phyloP scores from a whole-genome alignment of 2,113 vertebrate genomes.

The Thamnaconus septentrionalis region DNA sequence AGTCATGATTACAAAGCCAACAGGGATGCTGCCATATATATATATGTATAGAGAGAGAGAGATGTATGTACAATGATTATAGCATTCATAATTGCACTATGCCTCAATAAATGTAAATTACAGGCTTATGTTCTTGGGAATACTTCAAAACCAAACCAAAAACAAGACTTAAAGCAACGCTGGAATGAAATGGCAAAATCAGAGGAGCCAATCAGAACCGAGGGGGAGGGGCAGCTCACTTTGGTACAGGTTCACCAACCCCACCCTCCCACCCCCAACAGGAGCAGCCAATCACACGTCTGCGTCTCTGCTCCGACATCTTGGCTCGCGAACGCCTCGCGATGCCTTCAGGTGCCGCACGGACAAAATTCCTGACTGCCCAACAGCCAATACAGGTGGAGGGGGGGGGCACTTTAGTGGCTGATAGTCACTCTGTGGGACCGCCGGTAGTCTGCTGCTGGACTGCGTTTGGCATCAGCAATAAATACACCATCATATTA shows the following conservation, averaged over 20 bases:
- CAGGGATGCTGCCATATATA: conserved; percentile 85
- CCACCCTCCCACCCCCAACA: neutral
- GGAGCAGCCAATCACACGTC: too few species aligned
- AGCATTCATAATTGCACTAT: conserved; percentile 92
- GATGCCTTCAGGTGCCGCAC: too few species aligned
- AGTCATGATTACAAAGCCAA: conserved; percentile 93
- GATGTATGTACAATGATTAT: conserved; percentile 92
- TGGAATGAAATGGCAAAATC: conserved; percentile 43
- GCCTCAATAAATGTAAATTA: conserved; percentile 86
- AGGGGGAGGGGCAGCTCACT: conserved; percentile 61
- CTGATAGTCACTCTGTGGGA: neutral
- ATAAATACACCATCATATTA: conserved; percentile 58
- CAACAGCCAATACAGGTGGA: too few species aligned
- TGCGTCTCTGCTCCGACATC: too few species aligned
- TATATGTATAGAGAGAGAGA: conserved; percentile 62
- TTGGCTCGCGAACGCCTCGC: too few species aligned
- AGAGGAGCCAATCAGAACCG: conserved; percentile 60
- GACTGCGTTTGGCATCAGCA: conserved; percentile 83
- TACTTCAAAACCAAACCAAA: conserved; percentile 26
- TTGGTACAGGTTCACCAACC: conserved; percentile 62
- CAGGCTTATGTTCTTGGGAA: conserved; percentile 79
- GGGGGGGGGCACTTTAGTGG: too few species aligned
- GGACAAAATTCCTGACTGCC: too few species aligned
- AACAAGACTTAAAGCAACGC: conserved; percentile 49
- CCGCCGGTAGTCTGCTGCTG: conserved; percentile 36